phyloP scores from a whole-genome alignment of 2,113 vertebrate species.

The Phalacrocorax brasilianus region DNA sequence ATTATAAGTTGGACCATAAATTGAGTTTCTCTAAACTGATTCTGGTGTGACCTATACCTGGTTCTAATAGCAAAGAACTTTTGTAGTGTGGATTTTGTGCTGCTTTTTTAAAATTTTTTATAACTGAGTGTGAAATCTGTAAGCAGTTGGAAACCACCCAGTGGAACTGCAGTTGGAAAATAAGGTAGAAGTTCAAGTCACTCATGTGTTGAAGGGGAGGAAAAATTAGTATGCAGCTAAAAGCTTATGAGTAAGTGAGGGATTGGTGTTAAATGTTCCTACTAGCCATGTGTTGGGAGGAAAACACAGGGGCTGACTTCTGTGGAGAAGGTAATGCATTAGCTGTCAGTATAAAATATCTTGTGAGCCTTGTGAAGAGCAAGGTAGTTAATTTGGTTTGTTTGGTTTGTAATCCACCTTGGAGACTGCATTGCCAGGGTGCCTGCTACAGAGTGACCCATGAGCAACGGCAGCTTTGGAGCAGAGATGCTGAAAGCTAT shows the following conservation, averaged over 20 bases:
- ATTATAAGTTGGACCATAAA: background rate
- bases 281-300: background rate
- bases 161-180: background rate
- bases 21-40: background rate
- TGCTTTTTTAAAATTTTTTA: background rate
- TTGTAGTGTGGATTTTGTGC: background rate
- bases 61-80: background rate
- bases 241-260: background rate
- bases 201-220: background rate
- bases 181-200: background rate
- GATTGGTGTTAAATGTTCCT: background rate
- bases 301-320: background rate
- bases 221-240: background rate
- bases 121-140: background rate
- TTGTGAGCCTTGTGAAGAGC: background rate
- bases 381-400: background rate
- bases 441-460: background rate
- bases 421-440: background rate
- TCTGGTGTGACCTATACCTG: background rate
- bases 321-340: background rate
- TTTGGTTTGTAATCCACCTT: rapidly evolving
- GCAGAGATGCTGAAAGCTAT: background rate
- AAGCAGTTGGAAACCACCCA: background rate
- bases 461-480: background rate
- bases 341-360: background rate